Evolutionary conservation across 2,113 vertebrate genomes (phyloP), one percentile per base, ranked within the genome.

Genomic region (Pagrus major): DNA sequence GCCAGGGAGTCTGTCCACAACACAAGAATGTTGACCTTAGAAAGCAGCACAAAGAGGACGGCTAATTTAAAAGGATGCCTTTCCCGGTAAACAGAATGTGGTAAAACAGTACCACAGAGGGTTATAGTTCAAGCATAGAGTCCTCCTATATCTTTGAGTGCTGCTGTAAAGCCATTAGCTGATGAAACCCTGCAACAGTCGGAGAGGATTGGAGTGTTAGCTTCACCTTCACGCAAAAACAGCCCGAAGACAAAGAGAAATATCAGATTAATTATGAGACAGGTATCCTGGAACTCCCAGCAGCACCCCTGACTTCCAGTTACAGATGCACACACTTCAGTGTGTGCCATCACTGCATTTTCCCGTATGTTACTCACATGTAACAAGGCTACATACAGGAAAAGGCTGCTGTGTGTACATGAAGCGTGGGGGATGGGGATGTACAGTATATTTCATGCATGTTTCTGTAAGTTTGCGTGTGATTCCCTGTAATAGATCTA

Each of bases 91-190:
- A 66, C 65, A 52, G 52, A 88, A 60, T 31, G 81, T 78, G 77
- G 71, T 88, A 81, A 84, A 88, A 90, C 71, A 37, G 52, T 69
- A 71, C 86, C 88, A 80, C 79, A 46, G 70, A 81, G 81, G 73
- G 77, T 88, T 86, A 80, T 76, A 88, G 86, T 89, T 87, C 81
- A 90, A 61, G 75, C 86, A 85, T 81, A 84, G 88, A 89, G 78
- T 83, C 82, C 83, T 87, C 23, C 41, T 90, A 80, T 87, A 88
- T 78, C 59, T 91, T 5, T 84, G 85, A 90, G 87, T 90, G 85
- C 84, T 72, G 92, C 14, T 88, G 81, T 89, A 88, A 90, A 92
- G 47, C 86, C 90, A 92, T 93, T 93, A 92, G 92, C 87, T 93
- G 86, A 94, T 94, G 88, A 93, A 87, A 31, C 68, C 12, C 7